Conservation (phyloP, 2,888 invertebrate species). For the Masnerella sp. region DNA sequence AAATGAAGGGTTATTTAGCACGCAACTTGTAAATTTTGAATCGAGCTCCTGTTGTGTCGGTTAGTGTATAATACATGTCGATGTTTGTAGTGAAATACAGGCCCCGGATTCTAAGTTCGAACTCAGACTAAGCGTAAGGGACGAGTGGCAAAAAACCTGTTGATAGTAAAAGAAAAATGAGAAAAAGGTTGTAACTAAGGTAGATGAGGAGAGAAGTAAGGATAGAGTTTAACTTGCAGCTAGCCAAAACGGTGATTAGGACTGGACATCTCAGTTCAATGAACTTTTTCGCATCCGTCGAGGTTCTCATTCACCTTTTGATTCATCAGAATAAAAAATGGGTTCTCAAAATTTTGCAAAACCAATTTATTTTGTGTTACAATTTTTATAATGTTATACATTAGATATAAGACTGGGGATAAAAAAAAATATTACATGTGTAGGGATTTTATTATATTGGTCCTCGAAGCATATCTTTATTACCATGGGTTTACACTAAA, state of each 20-base stretch:
- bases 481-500: too few relatives aligned
- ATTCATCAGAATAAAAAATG: too few relatives aligned
- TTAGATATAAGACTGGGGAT: too few relatives aligned
- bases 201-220: constrained; percentile 17
- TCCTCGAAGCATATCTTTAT: too few relatives aligned
- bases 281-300: constrained; percentile 21
- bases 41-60: constrained; percentile 20
- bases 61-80: constrained; percentile 21
- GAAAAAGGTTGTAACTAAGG: background rate
- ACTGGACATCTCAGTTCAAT: constrained; percentile 33
- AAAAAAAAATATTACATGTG: too few relatives aligned
- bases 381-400: too few relatives aligned
- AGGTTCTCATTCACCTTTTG: constrained; percentile 17
- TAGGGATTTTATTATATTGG: too few relatives aligned
- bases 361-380: too few relatives aligned
- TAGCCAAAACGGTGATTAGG: constrained; percentile 30
- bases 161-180: constrained; percentile 18
- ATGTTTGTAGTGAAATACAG: constrained; percentile 25
- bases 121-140: background rate
- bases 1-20: constrained; percentile 44
- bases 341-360: too few relatives aligned
- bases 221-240: constrained; percentile 20
- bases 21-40: constrained; percentile 37
- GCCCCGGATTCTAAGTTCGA: constrained; percentile 19
- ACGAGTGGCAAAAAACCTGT: constrained; percentile 14